phyloP scores from a whole-genome alignment of 2,113 vertebrate species.

The Halichoerus grypus region DNA sequence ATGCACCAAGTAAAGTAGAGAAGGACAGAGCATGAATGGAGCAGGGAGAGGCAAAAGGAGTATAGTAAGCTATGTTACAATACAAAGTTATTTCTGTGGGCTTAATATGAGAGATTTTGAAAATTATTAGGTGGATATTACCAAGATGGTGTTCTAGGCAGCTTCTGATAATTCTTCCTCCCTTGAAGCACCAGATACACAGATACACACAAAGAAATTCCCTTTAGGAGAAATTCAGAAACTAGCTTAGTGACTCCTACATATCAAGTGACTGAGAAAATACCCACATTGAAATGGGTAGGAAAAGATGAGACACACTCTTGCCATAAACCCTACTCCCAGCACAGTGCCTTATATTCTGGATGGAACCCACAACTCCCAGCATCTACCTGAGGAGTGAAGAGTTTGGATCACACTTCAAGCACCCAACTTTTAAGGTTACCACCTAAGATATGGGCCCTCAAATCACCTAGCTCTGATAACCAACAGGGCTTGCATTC shows the following conservation, averaged over 20 bases:
- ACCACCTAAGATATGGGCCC: not conserved
- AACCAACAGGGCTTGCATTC: not conserved
- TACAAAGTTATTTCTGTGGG: too few relatives aligned
- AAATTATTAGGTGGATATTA: not conserved
- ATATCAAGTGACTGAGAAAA: not conserved
- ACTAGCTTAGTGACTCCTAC: not conserved
- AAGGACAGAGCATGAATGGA: not conserved
- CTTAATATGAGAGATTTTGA: not conserved
- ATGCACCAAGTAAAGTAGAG: not conserved
- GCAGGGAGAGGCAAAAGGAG: not conserved
- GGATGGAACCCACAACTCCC: not conserved
- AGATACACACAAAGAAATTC: not conserved
- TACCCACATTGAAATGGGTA: not conserved
- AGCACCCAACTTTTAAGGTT: not conserved
- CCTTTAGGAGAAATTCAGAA: not conserved
- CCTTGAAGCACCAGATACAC: not conserved
- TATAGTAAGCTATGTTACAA: not conserved
- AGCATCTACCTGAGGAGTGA: not conserved
- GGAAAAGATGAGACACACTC: not conserved
- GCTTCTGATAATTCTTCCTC: not conserved
- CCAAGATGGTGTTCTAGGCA: not conserved
- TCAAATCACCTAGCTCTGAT: not conserved
- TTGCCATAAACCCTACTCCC: not conserved
- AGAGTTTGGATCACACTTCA: not conserved
- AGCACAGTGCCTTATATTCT: not conserved